phyloP scores from a whole-genome alignment of 2,797 vertebrate species.

The Distichodus sexfasciatus region DNA sequence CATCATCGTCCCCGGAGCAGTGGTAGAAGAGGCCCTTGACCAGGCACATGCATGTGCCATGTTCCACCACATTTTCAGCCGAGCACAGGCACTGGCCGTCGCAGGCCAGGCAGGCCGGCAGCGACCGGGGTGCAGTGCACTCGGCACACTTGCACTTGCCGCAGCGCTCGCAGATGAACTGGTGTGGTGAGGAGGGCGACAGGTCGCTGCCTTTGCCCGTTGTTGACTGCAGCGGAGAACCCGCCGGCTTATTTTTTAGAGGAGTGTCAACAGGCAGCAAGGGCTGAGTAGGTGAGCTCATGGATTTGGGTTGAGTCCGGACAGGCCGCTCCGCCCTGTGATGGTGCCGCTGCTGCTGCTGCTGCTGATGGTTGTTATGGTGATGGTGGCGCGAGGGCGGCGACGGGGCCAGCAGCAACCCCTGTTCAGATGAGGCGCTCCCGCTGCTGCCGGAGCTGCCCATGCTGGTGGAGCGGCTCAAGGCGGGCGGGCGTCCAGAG shows the following conservation, averaged over 20 bases:
- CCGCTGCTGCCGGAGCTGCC: constrained; percentile 92
- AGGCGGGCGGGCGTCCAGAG: constrained; percentile 70
- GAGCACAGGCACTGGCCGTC: constrained; percentile 93
- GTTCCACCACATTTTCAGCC: constrained; percentile 89
- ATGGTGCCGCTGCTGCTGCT: constrained; percentile 43
- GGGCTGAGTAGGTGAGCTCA: constrained; percentile 57
- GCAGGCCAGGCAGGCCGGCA: constrained; percentile 90
- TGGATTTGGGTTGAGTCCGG: constrained; percentile 84
- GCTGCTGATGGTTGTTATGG: constrained; percentile 43
- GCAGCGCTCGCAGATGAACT: constrained; percentile 93
- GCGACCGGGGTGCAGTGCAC: constrained; percentile 86
- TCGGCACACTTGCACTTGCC: constrained; percentile 93
- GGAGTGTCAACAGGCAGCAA: constrained; percentile 54
- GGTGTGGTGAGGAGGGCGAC: constrained; percentile 74
- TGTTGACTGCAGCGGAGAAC: constrained; percentile 67
- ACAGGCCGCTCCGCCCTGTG: constrained; percentile 76
- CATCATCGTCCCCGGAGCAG: constrained; percentile 93
- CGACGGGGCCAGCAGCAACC: constrained; percentile 82
- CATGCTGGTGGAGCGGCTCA: constrained; percentile 91
- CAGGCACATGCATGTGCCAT: constrained; percentile 95
- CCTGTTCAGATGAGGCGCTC: constrained; percentile 90
- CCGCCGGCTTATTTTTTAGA: constrained; percentile 56
- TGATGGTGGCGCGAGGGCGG: constrained; percentile 69
- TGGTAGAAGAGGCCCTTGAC: constrained; percentile 98
- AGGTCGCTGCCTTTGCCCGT: constrained; percentile 69